Percentiles rank a stretch among this genome's conserved stretches.
Conservation (phyloP, 1,140 invertebrate genomes). For the Eumeta japonica region DNA sequence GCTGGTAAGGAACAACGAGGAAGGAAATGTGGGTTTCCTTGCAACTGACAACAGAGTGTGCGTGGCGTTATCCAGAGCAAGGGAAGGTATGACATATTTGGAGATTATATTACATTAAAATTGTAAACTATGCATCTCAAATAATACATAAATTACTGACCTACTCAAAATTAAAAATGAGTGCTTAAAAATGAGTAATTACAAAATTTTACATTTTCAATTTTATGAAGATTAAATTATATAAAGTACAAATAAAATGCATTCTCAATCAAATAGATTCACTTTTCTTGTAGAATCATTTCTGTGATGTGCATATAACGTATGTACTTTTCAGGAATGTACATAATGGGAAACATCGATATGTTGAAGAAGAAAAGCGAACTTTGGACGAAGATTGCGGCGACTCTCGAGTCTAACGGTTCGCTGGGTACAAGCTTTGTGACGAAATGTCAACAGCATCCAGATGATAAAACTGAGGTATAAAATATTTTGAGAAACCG, state of each 20-base stretch:
- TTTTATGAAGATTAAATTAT: no score
- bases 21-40: constrained; percentile 76
- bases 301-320: no score
- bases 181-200: no score
- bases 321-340: constrained; percentile 55
- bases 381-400: constrained; percentile 58
- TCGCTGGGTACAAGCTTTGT: constrained; percentile 43
- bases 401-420: constrained; percentile 39
- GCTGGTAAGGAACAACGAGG: constrained; percentile 72
- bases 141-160: no score
- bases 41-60: constrained; percentile 75
- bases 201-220: no score
- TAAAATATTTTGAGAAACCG: no score
- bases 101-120: no score
- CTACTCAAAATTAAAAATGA: no score
- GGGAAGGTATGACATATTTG: constrained; percentile 67
- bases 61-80: constrained; percentile 81
- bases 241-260: no score
- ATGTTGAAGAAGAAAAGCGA: constrained; percentile 53
- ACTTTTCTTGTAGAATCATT: no score
- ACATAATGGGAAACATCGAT: constrained; percentile 68
- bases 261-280: no score
- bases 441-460: constrained; percentile 56
- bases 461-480: constrained; percentile 21
- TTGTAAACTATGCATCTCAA: no score